Evolutionary conservation across 2,797 vertebrate genomes (phyloP), one percentile per base, ranked within the genome.

Genomic region (Typhlichthys eigenmanni): DNA sequence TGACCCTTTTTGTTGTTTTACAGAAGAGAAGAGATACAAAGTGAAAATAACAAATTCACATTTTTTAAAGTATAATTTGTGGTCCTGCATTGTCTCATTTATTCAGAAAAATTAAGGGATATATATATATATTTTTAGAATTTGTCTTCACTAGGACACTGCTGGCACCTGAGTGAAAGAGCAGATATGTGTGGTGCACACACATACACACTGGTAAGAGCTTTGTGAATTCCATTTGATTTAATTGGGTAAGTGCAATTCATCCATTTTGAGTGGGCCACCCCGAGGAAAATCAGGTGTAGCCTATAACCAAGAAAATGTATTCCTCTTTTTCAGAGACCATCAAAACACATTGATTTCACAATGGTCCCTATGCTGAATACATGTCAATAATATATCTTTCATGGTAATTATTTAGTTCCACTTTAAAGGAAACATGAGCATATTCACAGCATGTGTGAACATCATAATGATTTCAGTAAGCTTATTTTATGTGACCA

Each of bases 221-320:
- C 7, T 45, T n/a, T 79, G 78, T 72, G 73, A 82, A 83, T 72
- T 73, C 69, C 65, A 85, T 83, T 78, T 75, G 62, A 75, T 81
- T 81, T 81, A 66, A 83, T 80, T 76, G 72, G 75, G 64, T 61
- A 68, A 64, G 54, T 55, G 48, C 56, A 60, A 72, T 74, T 71
- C 64, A 68, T 73, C 64, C 75, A 10, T 24, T 19, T 52, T 56
- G 34, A 74, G 55, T 55, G 34, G 58, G 47, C 48, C 57, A 53
- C 49, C 46, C 65, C 43, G 58, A 48, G 53, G 66, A 55, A 19
- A 13, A 2, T 13, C 10, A 12, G 38, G 47, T 16, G 43, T 50
- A 62, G 17, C 34, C 43, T 14, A 14, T 13, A 11, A 13, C 12
- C 12, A n/a, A 62, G 60, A 53, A 69, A 65, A 69, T 45, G 14